These are phyloP conservation scores for Pampusana beccarii DNA, from an alignment of 2,113 vertebrate genomes.

Conservation along the genomic window DNA sequence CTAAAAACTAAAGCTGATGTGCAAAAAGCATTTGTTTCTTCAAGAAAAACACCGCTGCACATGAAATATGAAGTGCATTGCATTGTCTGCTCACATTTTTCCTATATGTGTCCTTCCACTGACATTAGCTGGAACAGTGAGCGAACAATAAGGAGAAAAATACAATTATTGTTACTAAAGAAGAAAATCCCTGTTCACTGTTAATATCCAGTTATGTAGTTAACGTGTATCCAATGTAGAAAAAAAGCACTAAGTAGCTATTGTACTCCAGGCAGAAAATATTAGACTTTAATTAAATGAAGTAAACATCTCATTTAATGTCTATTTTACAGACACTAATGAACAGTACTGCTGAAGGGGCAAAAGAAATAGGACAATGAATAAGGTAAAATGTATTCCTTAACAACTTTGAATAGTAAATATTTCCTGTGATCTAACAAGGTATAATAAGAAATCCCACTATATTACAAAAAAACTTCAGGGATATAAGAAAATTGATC, in stretches of 20 bases:
- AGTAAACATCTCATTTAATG: constrained; percentile 41
- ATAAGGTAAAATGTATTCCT: constrained; percentile 6
- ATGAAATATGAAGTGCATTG: not conserved
- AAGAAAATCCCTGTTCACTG: not conserved
- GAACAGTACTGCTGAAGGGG: constrained; percentile 5
- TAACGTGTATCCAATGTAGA: not conserved
- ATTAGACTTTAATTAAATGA: constrained; percentile 32
- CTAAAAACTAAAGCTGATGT: not conserved
- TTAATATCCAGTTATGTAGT: not conserved
- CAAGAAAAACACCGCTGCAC: not conserved
- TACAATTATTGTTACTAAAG: not conserved
- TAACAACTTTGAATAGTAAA: constrained; percentile 2
- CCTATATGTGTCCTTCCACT: not conserved
- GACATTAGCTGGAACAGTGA: not conserved
- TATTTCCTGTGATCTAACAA: constrained; percentile 18
- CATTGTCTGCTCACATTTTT: not conserved
- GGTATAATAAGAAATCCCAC: not conserved
- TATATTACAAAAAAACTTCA: not conserved
- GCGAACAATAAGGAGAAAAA: not conserved
- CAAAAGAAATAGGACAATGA: constrained; percentile 14
- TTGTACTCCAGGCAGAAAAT: constrained; percentile 35
- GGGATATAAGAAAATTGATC: constrained; percentile 27
- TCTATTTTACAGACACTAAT: constrained; percentile 24
- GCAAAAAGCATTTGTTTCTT: not conserved
- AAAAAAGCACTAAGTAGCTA: not conserved